These are phyloP conservation scores for Elachura formosa DNA, from an alignment of 2,113 vertebrate species.

Conservation along the genomic window DNA sequence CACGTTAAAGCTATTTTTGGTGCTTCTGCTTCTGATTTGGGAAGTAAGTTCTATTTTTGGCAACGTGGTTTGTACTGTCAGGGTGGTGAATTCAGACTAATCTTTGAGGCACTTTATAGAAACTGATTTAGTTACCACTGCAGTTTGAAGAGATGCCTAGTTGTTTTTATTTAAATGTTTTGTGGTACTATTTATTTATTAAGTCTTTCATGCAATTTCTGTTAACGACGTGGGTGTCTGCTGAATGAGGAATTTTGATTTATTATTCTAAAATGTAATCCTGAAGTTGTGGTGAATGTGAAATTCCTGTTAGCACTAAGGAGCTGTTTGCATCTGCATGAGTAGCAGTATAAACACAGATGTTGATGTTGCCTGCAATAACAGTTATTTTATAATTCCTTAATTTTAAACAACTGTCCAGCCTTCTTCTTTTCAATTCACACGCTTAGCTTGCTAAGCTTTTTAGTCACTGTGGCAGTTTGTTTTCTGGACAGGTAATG, in stretches of 20 bases:
- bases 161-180: not conserved
- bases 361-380: not conserved
- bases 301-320: not conserved
- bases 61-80: not conserved
- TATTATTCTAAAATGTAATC: not conserved
- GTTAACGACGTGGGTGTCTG: accelerated
- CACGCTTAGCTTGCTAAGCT: not conserved
- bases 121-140: not conserved
- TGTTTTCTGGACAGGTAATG: conserved; percentile 23
- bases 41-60: conserved; percentile 32
- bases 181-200: not conserved
- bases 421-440: not conserved
- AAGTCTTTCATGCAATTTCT: not conserved
- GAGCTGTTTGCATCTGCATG: not conserved
- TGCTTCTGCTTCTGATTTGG: conserved; percentile 32
- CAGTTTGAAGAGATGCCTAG: not conserved
- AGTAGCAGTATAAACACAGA: not conserved
- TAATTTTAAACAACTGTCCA: not conserved
- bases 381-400: not conserved
- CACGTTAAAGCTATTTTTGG: not conserved
- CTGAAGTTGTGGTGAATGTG: not conserved
- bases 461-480: not conserved
- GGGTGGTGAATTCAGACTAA: not conserved
- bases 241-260: not conserved
- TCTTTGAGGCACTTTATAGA: not conserved